Conservation (phyloP, 2,888 invertebrate genomes). For the Cataglyphis cursor region DNA sequence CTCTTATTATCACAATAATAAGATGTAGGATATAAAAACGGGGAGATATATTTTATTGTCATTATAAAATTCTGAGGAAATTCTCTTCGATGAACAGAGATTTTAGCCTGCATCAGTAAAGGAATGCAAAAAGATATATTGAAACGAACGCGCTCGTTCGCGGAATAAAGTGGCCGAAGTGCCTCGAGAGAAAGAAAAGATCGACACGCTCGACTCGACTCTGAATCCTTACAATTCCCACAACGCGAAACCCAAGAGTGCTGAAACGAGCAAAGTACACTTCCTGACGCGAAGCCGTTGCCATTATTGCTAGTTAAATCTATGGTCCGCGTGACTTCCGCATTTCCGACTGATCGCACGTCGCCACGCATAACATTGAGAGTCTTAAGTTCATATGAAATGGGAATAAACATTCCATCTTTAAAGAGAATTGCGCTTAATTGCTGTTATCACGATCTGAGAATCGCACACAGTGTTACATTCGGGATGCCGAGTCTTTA, state of each 20-base stretch:
- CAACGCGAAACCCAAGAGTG: constrained; percentile 23
- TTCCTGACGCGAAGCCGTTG: constrained; percentile 40
- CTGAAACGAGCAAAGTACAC: constrained; percentile 30
- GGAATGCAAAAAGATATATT: not conserved
- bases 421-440: not conserved
- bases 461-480: not conserved
- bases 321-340: not conserved
- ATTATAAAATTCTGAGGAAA: not conserved
- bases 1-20: not conserved
- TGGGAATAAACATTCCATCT: not conserved
- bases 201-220: constrained; percentile 24
- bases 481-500: constrained; percentile 13
- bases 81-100: not conserved
- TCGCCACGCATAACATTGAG: not conserved
- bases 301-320: constrained; percentile 17
- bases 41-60: not conserved
- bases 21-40: not conserved
- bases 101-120: not conserved
- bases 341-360: not conserved
- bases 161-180: constrained; percentile 21
- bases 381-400: not conserved
- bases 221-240: constrained; percentile 29
- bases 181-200: constrained; percentile 36
- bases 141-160: constrained; percentile 10
- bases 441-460: not conserved